Percentiles rank a stretch among this genome's conserved stretches.
These are phyloP conservation scores for Leptoclinus maculatus DNA, from an alignment of 2,797 vertebrate species.

Conservation along the genomic window DNA sequence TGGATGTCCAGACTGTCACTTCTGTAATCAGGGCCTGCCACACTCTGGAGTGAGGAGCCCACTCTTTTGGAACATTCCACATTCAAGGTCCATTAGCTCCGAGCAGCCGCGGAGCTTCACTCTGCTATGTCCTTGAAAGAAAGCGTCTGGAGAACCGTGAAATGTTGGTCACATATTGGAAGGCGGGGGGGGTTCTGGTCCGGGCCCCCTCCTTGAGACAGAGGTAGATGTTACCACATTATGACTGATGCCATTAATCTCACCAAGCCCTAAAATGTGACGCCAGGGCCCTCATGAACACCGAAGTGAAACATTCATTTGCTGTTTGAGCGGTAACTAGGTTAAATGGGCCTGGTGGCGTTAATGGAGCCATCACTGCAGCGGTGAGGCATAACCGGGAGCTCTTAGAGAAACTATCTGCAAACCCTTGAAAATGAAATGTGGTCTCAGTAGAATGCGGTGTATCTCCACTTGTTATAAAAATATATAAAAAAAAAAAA, in stretches of 20 bases:
- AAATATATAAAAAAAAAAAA: too few species aligned
- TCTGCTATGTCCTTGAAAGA: slow-evolving; percentile 72
- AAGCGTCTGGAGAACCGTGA: slow-evolving; percentile 55
- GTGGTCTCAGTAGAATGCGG: slow-evolving; percentile 38
- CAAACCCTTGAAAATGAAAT: slow-evolving; percentile 62
- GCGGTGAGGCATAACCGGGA: slow-evolving; percentile 61
- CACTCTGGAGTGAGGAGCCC: slow-evolving; percentile 56
- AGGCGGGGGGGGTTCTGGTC: neutral
- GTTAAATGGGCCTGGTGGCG: slow-evolving; percentile 66
- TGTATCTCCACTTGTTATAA: slow-evolving; percentile 44
- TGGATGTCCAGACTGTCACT: slow-evolving; percentile 76
- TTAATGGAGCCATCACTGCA: slow-evolving; percentile 72
- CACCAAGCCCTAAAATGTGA: slow-evolving; percentile 39
- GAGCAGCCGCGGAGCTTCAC: slow-evolving; percentile 42
- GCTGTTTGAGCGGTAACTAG: slow-evolving; percentile 68
- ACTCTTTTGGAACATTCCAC: slow-evolving; percentile 73
- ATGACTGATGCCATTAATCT: slow-evolving; percentile 57
- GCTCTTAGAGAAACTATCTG: slow-evolving; percentile 71
- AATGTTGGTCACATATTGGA: slow-evolving; percentile 35
- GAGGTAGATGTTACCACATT: slow-evolving; percentile 37
- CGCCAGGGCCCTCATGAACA: slow-evolving; percentile 35
- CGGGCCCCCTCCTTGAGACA: slow-evolving; percentile 26
- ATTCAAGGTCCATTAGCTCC: slow-evolving; percentile 81
- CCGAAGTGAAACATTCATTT: slow-evolving; percentile 68
- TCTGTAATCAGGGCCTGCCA: slow-evolving; percentile 78